A percentile compares a stretch with the other conserved stretches of the same genome.
These are phyloP conservation scores for Podarcis muralis DNA, from an alignment of 2,113 vertebrate species.

Conservation along the genomic window DNA sequence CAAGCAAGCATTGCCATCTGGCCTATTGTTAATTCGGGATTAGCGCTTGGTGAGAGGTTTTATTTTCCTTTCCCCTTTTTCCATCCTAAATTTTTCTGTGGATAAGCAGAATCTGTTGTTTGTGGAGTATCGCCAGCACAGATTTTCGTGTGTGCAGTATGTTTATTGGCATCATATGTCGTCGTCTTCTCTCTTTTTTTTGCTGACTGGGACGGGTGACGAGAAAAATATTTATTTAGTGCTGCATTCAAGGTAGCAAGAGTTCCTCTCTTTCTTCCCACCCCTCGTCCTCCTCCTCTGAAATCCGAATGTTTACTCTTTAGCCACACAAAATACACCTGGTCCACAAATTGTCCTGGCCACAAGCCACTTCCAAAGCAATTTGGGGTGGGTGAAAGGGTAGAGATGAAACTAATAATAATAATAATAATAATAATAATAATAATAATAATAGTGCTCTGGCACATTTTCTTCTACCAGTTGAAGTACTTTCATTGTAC, in stretches of 20 bases:
- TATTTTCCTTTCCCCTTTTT: slow-evolving; percentile 26
- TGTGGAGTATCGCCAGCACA: not conserved
- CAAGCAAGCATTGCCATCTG: slow-evolving; percentile 64
- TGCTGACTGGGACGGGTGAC: slow-evolving; percentile 35
- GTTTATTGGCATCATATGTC: slow-evolving; percentile 10
- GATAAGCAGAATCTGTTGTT: slow-evolving; percentile 29
- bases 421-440: too few species aligned
- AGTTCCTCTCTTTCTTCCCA: not conserved
- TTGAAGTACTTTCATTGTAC: too few species aligned
- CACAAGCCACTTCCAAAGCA: not conserved
- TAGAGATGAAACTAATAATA: too few species aligned
- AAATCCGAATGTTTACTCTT: not conserved
- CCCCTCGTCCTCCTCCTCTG: not conserved
- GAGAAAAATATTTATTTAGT: slow-evolving; percentile 30
- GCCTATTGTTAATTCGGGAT: slow-evolving; percentile 65
- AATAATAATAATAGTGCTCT: not conserved
- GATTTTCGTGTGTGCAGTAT: slow-evolving; percentile 8
- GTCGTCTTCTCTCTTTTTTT: not conserved
- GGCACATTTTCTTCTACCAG: not conserved
- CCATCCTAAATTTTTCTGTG: slow-evolving; percentile 51
- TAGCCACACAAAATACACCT: not conserved
- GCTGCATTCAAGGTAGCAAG: not conserved
- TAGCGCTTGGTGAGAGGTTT: slow-evolving; percentile 25
- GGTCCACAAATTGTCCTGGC: not conserved
- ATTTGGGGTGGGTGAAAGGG: too few species aligned